phyloP scores from a whole-genome alignment of 2,888 invertebrate species.

The Eupithecia subumbrata region DNA sequence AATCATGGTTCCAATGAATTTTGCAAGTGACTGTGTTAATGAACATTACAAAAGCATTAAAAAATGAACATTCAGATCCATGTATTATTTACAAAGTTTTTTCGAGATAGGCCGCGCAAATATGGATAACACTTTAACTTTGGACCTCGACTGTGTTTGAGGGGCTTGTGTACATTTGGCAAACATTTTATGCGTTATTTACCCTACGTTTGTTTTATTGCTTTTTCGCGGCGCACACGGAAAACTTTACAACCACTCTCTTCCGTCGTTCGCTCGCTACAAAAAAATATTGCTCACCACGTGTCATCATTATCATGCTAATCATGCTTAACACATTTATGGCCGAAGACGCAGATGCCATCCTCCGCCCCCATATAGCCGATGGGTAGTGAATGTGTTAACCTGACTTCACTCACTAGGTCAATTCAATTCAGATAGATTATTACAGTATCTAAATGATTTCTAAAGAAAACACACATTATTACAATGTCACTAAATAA shows the following conservation, averaged over 20 bases:
- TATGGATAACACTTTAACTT: slow-evolving; percentile 57
- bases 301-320: not conserved
- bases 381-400: too few species aligned
- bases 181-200: slow-evolving; percentile 39
- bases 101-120: slow-evolving; percentile 51
- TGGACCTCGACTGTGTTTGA: slow-evolving; percentile 47
- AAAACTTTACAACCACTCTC: not conserved
- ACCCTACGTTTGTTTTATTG: slow-evolving; percentile 26
- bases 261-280: not conserved
- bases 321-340: not conserved
- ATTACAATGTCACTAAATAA: too few species aligned
- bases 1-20: too few species aligned
- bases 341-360: too few species aligned
- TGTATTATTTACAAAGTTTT: slow-evolving; percentile 43
- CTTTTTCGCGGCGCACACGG: slow-evolving; percentile 8
- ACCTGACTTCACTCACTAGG: too few species aligned
- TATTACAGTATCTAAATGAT: too few species aligned
- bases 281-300: not conserved
- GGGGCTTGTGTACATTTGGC: slow-evolving; percentile 34
- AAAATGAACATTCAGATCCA: slow-evolving; percentile 8
- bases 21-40: not conserved
- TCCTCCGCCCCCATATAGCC: too few species aligned
- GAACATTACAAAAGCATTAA: not conserved
- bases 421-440: too few species aligned
- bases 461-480: too few species aligned